Evolutionary conservation across 2,113 vertebrate genomes (phyloP), one percentile per base, ranked within the genome.

Genomic region (Xiphophorus maculatus): DNA sequence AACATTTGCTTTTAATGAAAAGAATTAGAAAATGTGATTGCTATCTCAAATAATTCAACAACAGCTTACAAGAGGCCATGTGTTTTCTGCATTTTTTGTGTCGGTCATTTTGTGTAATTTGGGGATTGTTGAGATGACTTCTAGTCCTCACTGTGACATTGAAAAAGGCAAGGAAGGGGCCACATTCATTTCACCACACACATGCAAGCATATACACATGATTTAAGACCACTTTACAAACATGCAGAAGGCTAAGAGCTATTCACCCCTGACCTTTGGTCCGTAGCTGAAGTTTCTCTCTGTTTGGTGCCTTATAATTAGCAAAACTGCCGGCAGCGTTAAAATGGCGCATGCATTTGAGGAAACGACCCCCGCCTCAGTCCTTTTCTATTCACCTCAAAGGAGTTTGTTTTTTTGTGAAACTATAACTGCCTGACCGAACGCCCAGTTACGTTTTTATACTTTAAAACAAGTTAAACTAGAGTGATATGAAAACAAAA

Each of bases 231-330:
- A 29, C 54, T 73, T 10, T 63, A 68, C 62, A 76, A 44, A 79
- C 33, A 82, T n/a, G 54, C 10, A 62, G 9, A 9, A 22, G 27
- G 6, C 73, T 44, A 32, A 61, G 27, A 40, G 28, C 29, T 32
- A 35, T 10, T 83, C 75, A 83, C 83, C 69, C 28, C 60, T 19
- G 74, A 73, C 33, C 84, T 84, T 68, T 72, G 65, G 35, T n/a
- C 65, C 15, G 8, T 7, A 33, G 64, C 37, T 32, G 25, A 65
- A 2, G 69, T 13, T 40, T 67, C 42, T 0, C 32, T 63, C 51
- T 62, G 35, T 63, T 73, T 54, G 58, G 63, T 28, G 25, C 15
- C 22, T n/a, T 67, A 6, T 74, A 78, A 83, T 85, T 74, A 72
- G 66, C 32, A 33, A 67, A 74, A 10, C 37, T 76, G 58, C 3